Evolutionary conservation across 2,888 invertebrate species (phyloP).

Genomic region (Luperina testacea): DNA sequence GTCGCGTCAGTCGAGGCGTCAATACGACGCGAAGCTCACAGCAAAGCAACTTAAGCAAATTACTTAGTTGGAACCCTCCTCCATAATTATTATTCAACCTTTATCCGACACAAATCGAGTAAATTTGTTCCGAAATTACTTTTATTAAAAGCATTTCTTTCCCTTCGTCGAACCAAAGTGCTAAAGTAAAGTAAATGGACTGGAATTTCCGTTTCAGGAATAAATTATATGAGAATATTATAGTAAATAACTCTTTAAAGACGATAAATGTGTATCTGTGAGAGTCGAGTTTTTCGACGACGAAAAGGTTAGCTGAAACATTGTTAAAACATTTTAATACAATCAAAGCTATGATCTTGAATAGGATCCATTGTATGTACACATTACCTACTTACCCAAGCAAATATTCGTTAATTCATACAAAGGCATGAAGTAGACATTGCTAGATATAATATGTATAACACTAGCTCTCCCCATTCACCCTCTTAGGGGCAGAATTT

Average conservation of each 20-base stretch:
- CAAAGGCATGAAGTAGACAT: not conserved
- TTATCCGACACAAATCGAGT: constrained; percentile 84
- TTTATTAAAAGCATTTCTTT: constrained; percentile 89
- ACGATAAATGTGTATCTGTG: constrained; percentile 62
- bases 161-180: constrained; percentile 84
- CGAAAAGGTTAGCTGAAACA: constrained; percentile 11
- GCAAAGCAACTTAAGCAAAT: constrained; percentile 81
- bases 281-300: constrained; percentile 32
- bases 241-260: constrained; percentile 78
- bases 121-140: constrained; percentile 87
- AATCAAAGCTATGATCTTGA: constrained; percentile 16
- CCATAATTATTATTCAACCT: constrained; percentile 87
- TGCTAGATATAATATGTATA: not conserved
- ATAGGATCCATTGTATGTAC: not conserved
- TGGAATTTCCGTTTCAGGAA: constrained; percentile 85
- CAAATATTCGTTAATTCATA: constrained; percentile 7
- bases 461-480: too few relatives aligned
- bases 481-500: too few relatives aligned
- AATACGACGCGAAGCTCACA: constrained; percentile 65
- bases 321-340: constrained; percentile 9
- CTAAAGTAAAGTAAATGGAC: constrained; percentile 88
- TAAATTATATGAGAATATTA: constrained; percentile 84
- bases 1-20: constrained; percentile 54
- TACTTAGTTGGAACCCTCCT: constrained; percentile 72
- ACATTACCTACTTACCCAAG: not conserved